Evolutionary conservation across 2,113 vertebrate genomes (phyloP).

Genomic region (Struthio camelus): DNA sequence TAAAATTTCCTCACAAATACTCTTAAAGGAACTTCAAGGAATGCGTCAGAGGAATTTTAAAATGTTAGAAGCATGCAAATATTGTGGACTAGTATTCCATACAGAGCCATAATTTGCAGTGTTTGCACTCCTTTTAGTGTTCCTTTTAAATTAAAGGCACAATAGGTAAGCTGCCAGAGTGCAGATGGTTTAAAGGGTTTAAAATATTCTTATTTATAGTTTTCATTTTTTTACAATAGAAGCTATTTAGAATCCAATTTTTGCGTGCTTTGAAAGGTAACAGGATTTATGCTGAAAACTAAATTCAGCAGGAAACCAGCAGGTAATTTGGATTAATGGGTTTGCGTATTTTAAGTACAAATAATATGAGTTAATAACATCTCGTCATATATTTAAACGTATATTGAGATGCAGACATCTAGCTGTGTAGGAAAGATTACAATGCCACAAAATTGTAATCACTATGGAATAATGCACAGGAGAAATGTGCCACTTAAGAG

Average conservation of each 20-base stretch:
- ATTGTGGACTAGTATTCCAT: background rate
- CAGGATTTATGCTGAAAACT: background rate
- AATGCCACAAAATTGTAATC: background rate
- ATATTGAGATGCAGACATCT: background rate
- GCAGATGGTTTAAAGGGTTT: slow-evolving; percentile 37
- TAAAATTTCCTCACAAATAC: background rate
- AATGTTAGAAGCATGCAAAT: slow-evolving; percentile 43
- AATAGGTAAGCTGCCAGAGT: slow-evolving; percentile 36
- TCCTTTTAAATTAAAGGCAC: slow-evolving; percentile 58
- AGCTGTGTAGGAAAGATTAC: background rate
- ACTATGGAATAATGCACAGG: background rate
- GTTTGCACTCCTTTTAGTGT: slow-evolving; percentile 53
- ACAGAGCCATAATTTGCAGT: slow-evolving; percentile 38
- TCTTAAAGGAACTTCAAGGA: background rate
- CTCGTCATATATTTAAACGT: background rate
- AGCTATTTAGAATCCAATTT: background rate
- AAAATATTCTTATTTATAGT: background rate
- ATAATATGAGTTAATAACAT: background rate
- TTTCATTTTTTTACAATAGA: background rate
- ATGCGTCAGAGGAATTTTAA: slow-evolving; percentile 23
- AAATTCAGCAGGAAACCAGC: slow-evolving; percentile 8
- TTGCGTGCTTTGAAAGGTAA: slow-evolving; percentile 11
- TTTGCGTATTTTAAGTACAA: slow-evolving; percentile 25
- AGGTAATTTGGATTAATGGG: background rate
- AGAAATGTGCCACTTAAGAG: background rate